These are phyloP conservation scores for Camelus bactrianus DNA, from an alignment of 2,113 vertebrate genomes.

Conservation along the genomic window DNA sequence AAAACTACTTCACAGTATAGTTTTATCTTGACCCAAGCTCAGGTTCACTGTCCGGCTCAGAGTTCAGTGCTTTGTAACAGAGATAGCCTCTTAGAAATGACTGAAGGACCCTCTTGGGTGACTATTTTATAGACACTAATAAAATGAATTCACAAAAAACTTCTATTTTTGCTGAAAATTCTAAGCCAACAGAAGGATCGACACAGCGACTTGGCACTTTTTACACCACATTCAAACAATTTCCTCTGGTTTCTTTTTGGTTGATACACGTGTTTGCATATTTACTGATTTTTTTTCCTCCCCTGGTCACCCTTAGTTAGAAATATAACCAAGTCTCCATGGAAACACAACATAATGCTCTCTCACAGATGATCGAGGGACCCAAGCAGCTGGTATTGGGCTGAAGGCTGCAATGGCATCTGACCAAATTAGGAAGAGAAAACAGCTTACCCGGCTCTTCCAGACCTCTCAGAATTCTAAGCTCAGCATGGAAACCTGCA, in stretches of 20 bases:
- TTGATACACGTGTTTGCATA: conserved; percentile 54
- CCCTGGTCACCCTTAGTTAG: conserved; percentile 65
- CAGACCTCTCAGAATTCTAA: conserved; percentile 15
- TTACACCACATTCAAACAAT: background rate
- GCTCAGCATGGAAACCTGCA: background rate
- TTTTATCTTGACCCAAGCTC: background rate
- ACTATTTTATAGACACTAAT: background rate
- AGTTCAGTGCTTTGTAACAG: background rate
- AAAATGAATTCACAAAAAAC: background rate
- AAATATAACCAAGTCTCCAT: conserved; percentile 76
- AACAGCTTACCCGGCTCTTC: background rate
- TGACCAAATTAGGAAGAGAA: conserved; percentile 78
- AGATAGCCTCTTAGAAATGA: conserved; percentile 9
- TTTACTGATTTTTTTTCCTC: conserved; percentile 48
- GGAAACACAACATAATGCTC: conserved; percentile 67
- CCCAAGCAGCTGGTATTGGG: conserved; percentile 58
- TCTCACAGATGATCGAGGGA: conserved; percentile 9
- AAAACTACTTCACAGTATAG: background rate
- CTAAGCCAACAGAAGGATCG: conserved; percentile 41
- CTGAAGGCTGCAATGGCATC: conserved; percentile 61
- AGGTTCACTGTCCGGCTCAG: background rate
- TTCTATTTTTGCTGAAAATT: conserved; percentile 7
- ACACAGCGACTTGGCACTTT: background rate
- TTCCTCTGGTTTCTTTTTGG: background rate
- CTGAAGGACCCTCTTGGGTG: background rate